Evolutionary conservation across 92 coral and sea anemone species (phyloP).

Genomic region (Porites divaricata): DNA sequence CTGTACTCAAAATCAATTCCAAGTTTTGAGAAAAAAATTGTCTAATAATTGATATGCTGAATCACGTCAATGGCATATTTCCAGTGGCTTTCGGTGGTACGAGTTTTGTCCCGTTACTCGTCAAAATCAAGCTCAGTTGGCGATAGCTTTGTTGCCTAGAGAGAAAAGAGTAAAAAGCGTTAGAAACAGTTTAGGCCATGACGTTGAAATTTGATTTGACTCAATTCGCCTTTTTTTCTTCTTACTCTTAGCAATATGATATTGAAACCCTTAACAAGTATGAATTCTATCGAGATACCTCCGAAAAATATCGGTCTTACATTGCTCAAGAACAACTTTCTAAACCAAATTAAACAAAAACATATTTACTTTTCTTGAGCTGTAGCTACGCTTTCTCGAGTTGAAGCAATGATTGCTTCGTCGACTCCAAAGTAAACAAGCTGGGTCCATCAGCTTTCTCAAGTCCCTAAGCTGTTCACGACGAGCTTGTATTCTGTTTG

Average conservation of each 20-base stretch:
- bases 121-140: conserved; percentile 9
- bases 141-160: conserved; percentile 14
- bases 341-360: background rate
- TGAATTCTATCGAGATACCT: background rate
- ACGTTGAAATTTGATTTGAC: background rate
- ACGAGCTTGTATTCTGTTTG: conserved; percentile 19
- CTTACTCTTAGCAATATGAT: background rate
- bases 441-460: conserved; percentile 5
- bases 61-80: background rate
- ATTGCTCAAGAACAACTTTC: background rate
- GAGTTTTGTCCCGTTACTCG: background rate
- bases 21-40: background rate
- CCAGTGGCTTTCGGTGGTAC: background rate
- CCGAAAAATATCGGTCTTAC: background rate
- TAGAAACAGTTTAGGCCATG: background rate
- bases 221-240: background rate
- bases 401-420: background rate
- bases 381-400: conserved; percentile 12
- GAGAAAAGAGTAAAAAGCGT: background rate
- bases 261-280: too few species aligned
- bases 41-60: background rate
- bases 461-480: conserved; percentile 8
- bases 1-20: background rate
- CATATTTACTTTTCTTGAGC: background rate
- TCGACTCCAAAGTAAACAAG: conserved; percentile 23